Evolutionary conservation across 2,113 vertebrate genomes (phyloP).

Genomic region (Callipepla squamata): DNA sequence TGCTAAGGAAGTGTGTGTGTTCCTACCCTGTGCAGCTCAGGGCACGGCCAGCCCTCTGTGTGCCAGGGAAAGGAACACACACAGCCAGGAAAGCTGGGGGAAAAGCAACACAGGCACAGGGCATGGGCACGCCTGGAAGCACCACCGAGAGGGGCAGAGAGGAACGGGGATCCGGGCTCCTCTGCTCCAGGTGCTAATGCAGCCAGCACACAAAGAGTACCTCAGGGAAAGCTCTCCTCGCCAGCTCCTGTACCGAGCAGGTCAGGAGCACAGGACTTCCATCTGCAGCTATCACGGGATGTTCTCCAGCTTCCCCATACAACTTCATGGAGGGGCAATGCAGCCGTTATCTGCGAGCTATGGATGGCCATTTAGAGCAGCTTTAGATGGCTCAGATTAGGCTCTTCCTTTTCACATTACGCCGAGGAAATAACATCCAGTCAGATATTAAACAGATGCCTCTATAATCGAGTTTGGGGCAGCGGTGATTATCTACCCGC

Average conservation of each 20-base stretch:
- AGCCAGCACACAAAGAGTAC: background rate
- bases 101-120: too few species aligned
- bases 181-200: too few species aligned
- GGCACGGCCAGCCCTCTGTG: fast-evolving
- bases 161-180: too few species aligned
- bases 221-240: background rate
- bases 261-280: fast-evolving
- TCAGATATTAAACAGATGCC: constrained; percentile 24
- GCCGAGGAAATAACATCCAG: background rate
- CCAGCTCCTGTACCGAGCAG: background rate
- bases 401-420: background rate
- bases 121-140: too few species aligned
- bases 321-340: background rate
- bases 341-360: background rate
- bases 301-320: background rate
- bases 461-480: constrained; percentile 20
- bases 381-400: background rate
- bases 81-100: background rate
- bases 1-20: background rate
- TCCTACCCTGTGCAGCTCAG: fast-evolving
- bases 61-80: fast-evolving
- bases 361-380: background rate
- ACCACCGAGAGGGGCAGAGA: too few species aligned
- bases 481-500: background rate
- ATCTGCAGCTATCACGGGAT: fast-evolving